These are phyloP conservation scores for Coranthus polyacanthus DNA, from an alignment of 2,797 vertebrate species.

Conservation along the genomic window DNA sequence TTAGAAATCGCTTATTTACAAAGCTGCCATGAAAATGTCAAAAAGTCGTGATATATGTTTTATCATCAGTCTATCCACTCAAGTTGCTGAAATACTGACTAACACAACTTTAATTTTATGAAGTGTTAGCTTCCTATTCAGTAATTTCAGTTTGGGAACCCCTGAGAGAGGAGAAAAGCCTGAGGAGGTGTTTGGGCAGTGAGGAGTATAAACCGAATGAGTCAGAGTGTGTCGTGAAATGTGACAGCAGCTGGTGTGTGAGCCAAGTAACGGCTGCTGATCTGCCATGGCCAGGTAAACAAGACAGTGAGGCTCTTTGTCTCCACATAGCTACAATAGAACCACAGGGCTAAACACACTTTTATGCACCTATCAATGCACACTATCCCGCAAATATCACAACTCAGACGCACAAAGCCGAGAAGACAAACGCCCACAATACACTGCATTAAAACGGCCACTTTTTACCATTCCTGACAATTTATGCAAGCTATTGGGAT, in stretches of 20 bases:
- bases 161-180: constrained; percentile 53
- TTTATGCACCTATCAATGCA: neutral
- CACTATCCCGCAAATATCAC: neutral
- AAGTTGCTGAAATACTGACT: no score
- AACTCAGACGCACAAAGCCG: constrained; percentile 10
- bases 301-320: constrained; percentile 22
- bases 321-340: constrained; percentile 21
- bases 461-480: constrained; percentile 42
- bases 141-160: constrained; percentile 40
- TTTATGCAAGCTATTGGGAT: constrained; percentile 43
- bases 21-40: no score
- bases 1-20: no score
- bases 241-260: constrained; percentile 58
- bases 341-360: constrained; percentile 12
- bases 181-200: constrained; percentile 50
- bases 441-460: neutral
- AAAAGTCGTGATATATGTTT: no score
- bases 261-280: constrained; percentile 42
- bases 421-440: constrained; percentile 2
- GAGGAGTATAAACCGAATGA: constrained; percentile 62
- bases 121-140: constrained; percentile 33
- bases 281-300: constrained; percentile 35
- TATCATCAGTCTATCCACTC: no score
- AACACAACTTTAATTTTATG: no score
- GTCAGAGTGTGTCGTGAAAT: constrained; percentile 59